Percentiles rank a stretch among this genome's conserved stretches.
Evolutionary conservation across 2,113 vertebrate species (phyloP).

Genomic region (Pavo muticus): DNA sequence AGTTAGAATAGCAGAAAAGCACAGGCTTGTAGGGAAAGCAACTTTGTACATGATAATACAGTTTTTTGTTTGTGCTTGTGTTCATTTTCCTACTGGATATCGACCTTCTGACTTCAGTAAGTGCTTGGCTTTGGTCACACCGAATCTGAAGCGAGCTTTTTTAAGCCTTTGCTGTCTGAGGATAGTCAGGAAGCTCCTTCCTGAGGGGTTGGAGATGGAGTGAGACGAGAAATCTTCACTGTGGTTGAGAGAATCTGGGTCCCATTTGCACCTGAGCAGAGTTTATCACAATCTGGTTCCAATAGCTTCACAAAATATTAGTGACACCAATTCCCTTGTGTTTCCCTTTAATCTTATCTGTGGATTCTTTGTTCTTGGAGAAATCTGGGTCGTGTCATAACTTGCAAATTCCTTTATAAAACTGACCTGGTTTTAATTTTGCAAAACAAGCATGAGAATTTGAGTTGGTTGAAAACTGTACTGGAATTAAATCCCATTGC

Average conservation of each 20-base stretch:
- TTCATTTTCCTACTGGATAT: not conserved
- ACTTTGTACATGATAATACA: rapidly evolving
- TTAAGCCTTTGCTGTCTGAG: not conserved
- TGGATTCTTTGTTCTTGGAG: constrained; percentile 57
- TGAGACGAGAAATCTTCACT: not conserved
- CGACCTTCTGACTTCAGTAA: not conserved
- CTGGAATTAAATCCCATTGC: not conserved
- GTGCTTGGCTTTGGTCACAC: not conserved
- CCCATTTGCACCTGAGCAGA: not conserved
- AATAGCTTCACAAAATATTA: not conserved
- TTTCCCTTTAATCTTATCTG: constrained; percentile 13
- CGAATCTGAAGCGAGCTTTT: not conserved
- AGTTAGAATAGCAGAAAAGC: not conserved
- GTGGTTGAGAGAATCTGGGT: not conserved
- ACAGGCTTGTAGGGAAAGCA: not conserved
- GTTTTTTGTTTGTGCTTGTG: not conserved
- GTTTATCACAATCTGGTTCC: not conserved
- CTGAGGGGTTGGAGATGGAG: not conserved
- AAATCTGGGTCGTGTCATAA: not conserved
- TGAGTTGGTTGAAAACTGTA: not conserved
- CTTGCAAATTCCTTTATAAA: not conserved
- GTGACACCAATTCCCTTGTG: not conserved
- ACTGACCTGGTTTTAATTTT: constrained; percentile 26
- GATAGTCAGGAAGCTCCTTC: not conserved
- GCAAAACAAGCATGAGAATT: constrained; percentile 13